Percentiles rank a stretch among this genome's conserved stretches.
These are phyloP conservation scores for Saguinus midas DNA, from an alignment of 2,113 vertebrate species.

Conservation along the genomic window DNA sequence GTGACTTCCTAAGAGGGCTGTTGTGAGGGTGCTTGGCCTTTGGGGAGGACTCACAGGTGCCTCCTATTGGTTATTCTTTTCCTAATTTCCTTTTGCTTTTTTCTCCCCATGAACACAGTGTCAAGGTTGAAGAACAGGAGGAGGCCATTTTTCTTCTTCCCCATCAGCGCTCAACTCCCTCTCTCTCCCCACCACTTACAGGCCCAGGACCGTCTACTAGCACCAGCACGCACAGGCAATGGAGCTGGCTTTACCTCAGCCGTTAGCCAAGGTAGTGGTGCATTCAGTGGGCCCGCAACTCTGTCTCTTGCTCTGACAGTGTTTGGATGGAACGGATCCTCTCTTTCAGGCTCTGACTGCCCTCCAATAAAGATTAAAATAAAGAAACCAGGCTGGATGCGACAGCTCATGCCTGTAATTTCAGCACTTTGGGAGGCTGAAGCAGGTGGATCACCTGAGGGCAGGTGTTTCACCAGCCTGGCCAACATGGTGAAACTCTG, in stretches of 20 bases:
- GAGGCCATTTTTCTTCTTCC: background rate
- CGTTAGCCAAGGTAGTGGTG: background rate
- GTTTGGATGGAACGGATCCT: too few species aligned
- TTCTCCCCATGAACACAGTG: background rate
- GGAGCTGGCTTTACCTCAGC: background rate
- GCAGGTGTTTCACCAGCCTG: too few species aligned
- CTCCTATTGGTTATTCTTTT: background rate
- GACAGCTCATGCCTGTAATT: background rate
- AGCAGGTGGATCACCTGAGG: too few species aligned
- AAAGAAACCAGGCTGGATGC: background rate
- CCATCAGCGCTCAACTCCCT: background rate
- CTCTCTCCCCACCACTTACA: background rate
- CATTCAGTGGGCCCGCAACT: too few species aligned
- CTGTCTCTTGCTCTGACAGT: too few species aligned
- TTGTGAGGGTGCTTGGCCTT: too few species aligned
- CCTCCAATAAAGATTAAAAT: too few species aligned
- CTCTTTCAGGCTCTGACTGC: too few species aligned
- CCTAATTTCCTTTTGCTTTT: background rate
- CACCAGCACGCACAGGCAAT: background rate
- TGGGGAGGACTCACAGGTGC: too few species aligned
- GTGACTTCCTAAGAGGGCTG: too few species aligned
- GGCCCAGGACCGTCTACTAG: background rate
- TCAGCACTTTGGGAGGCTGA: background rate
- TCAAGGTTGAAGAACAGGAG: background rate
- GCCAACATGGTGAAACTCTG: too few species aligned